phyloP scores from a whole-genome alignment of 2,888 invertebrate genomes.

The Monopis laevigella region DNA sequence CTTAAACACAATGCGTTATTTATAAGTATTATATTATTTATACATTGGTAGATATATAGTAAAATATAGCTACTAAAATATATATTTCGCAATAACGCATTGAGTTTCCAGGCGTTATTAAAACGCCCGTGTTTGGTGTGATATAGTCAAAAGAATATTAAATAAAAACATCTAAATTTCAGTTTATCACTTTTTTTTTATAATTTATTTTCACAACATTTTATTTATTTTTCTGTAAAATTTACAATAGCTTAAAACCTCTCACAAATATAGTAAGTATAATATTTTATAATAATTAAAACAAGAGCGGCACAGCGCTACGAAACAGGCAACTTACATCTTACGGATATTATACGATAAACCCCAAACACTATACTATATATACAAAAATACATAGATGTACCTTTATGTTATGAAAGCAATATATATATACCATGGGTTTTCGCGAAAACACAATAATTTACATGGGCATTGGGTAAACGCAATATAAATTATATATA shows the following conservation, averaged over 20 bases:
- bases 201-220: constrained; percentile 66
- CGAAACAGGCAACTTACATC: constrained; percentile 55
- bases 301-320: constrained; percentile 37
- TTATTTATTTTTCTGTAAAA: constrained; percentile 66
- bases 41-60: too few relatives aligned
- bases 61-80: background rate
- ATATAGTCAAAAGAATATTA: background rate
- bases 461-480: too few relatives aligned
- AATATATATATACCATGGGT: too few relatives aligned
- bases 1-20: too few relatives aligned
- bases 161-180: constrained; percentile 44
- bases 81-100: background rate
- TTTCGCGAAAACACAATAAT: too few relatives aligned
- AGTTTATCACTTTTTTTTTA: constrained; percentile 67
- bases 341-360: constrained; percentile 25
- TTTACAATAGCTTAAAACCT: constrained; percentile 67
- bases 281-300: constrained; percentile 32
- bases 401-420: too few relatives aligned
- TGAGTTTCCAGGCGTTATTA: background rate
- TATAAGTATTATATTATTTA: too few relatives aligned
- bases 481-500: too few relatives aligned
- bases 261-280: constrained; percentile 56
- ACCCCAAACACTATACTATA: constrained; percentile 6
- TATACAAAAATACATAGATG: background rate
- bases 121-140: background rate